phyloP scores from a whole-genome alignment of 2,113 vertebrate species.

The Tamias sibiricus region DNA sequence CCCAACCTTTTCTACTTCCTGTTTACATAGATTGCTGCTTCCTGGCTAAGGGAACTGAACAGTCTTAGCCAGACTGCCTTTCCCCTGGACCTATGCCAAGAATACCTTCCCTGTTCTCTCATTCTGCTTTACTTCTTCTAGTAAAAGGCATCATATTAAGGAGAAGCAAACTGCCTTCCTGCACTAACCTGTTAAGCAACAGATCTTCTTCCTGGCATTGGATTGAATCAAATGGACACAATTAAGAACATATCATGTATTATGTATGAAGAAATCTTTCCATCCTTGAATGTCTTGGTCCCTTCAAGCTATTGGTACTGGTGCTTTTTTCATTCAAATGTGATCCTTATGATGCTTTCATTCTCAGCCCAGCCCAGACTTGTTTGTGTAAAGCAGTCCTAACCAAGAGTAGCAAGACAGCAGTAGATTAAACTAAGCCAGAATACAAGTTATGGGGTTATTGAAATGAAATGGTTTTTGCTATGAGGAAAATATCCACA shows the following conservation, averaged over 20 bases:
- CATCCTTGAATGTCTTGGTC: neutral
- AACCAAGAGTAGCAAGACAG: neutral
- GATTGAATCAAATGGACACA: neutral
- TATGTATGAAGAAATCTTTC: neutral
- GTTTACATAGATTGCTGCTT: constrained; percentile 80
- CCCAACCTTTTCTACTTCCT: constrained; percentile 80
- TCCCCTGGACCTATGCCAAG: constrained; percentile 64
- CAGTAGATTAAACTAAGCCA: neutral
- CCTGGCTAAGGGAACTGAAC: constrained; percentile 66
- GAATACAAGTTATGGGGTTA: neutral
- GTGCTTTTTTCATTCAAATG: neutral
- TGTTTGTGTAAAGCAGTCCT: neutral
- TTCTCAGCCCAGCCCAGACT: neutral
- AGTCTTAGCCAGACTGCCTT: constrained; percentile 72
- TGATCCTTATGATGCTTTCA: neutral
- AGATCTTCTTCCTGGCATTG: neutral
- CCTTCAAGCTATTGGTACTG: neutral
- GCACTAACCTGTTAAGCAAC: neutral
- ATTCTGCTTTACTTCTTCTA: constrained; percentile 50
- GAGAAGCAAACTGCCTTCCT: neutral
- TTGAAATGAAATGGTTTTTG: neutral
- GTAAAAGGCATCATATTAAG: neutral
- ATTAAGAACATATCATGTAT: neutral
- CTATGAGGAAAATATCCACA: neutral
- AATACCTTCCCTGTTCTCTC: constrained; percentile 52